Percentiles rank a stretch among this genome's conserved stretches.
These are phyloP conservation scores for Manacus vitellinus DNA, from an alignment of 2,113 vertebrate species.

Conservation along the genomic window DNA sequence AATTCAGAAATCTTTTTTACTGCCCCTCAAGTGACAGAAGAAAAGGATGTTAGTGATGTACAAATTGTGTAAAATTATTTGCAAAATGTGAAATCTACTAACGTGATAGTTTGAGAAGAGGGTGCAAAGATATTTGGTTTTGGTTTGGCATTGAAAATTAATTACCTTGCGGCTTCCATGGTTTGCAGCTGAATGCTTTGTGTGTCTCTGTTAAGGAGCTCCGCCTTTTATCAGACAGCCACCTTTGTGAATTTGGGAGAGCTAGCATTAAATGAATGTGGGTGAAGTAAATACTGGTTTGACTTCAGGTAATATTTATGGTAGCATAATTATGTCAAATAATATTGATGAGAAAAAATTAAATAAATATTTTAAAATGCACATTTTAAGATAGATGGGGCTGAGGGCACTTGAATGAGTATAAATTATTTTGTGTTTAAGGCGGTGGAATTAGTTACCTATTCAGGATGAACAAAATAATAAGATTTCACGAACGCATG, in stretches of 20 bases:
- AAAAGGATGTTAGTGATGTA: background rate
- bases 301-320: background rate
- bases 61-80: background rate
- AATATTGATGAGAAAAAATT: background rate
- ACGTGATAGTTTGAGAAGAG: background rate
- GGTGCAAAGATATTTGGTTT: background rate
- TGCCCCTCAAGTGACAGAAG: background rate
- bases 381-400: background rate
- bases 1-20: background rate
- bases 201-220: background rate
- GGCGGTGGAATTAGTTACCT: background rate
- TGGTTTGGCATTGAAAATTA: background rate
- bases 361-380: fast-evolving
- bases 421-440: background rate
- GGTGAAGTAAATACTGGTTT: background rate
- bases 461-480: background rate
- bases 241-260: background rate
- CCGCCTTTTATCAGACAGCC: background rate
- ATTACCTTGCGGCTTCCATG: background rate
- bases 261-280: background rate
- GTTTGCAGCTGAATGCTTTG: background rate
- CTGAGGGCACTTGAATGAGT: background rate
- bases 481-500: background rate
- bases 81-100: background rate
- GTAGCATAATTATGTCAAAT: background rate